Evolutionary conservation across 2,113 vertebrate genomes (phyloP).

Genomic region (Heteronetta atricapilla): DNA sequence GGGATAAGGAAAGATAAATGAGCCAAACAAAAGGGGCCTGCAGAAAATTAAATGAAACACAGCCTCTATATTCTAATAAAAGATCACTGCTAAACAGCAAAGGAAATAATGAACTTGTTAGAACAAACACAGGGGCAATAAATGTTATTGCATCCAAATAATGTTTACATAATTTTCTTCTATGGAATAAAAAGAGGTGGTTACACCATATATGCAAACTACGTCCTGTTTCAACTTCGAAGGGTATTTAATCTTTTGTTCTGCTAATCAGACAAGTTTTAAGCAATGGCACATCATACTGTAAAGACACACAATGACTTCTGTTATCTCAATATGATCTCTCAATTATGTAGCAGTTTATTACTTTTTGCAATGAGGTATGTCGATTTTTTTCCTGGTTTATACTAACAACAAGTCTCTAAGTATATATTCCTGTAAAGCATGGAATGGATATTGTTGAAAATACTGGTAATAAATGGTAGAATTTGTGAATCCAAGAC

Average conservation of each 20-base stretch:
- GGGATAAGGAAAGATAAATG: constrained; percentile 72
- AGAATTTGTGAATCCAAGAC: not conserved
- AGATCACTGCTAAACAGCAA: not conserved
- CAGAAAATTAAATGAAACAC: constrained; percentile 75
- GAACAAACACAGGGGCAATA: not conserved
- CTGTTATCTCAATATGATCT: not conserved
- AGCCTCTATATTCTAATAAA: constrained; percentile 41
- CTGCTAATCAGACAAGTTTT: not conserved
- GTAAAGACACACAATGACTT: not conserved
- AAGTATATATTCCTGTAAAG: not conserved
- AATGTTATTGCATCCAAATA: not conserved
- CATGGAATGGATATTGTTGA: not conserved
- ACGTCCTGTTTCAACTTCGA: not conserved
- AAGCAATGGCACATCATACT: not conserved
- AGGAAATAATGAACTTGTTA: constrained; percentile 4
- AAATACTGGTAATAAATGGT: not conserved
- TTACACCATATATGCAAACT: not conserved
- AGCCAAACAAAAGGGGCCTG: constrained; percentile 58
- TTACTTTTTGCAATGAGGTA: not conserved
- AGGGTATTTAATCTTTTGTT: not conserved
- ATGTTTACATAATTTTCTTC: constrained; percentile 15
- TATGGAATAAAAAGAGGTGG: not conserved
- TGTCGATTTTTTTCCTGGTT: not conserved
- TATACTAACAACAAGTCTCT: not conserved
- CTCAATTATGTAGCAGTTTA: not conserved